phyloP scores from a whole-genome alignment of 2,888 invertebrate genomes.

The Drosophila mercatorum region DNA sequence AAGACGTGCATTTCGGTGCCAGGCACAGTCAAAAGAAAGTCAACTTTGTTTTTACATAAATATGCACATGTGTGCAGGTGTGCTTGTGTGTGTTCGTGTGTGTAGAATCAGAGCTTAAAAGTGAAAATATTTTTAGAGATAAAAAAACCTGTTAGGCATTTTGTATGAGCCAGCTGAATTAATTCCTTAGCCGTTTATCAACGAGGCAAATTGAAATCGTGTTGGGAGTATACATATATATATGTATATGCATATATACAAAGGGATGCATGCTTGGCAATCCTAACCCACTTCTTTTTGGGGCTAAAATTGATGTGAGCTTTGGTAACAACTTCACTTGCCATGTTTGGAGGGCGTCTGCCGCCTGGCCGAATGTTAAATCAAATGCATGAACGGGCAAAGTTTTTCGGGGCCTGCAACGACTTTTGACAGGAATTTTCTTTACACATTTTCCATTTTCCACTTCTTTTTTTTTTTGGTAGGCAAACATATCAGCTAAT shows the following conservation, averaged over 20 bases:
- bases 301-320: conserved; percentile 49
- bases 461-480: neutral
- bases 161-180: conserved; percentile 60
- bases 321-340: conserved; percentile 41
- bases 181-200: conserved; percentile 75
- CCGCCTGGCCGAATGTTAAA: conserved; percentile 38
- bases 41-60: conserved; percentile 71
- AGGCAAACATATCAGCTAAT: conserved; percentile 65
- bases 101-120: conserved; percentile 59
- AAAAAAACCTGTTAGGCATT: conserved; percentile 52
- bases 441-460: neutral
- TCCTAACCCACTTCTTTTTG: conserved; percentile 64
- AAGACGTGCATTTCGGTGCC: conserved; percentile 53
- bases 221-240: conserved; percentile 29
- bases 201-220: conserved; percentile 74
- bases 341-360: conserved; percentile 15
- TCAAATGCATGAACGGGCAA: conserved; percentile 35
- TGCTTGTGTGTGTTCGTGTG: neutral
- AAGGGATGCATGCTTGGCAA: conserved; percentile 40
- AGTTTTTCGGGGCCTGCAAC: conserved; percentile 18
- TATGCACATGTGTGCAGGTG: conserved; percentile 22
- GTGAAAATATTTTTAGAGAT: conserved; percentile 60
- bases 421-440: conserved; percentile 54
- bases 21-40: conserved; percentile 72
- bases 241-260: conserved; percentile 4